Conservation (phyloP, 2,113 vertebrate genomes). For the Gobiocypris rarus region DNA sequence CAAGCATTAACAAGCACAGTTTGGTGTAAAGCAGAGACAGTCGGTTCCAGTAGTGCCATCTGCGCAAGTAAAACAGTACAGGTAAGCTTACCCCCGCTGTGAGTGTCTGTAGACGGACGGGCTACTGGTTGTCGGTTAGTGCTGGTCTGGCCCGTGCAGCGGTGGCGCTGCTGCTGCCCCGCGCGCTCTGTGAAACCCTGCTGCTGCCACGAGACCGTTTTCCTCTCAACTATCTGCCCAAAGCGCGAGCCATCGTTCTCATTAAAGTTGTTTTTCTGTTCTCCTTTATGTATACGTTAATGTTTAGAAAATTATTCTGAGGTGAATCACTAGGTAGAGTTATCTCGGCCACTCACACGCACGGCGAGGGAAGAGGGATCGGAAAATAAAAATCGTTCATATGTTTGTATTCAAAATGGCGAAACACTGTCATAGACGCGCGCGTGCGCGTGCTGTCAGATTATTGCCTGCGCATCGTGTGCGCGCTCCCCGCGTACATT, state of each 20-base stretch:
- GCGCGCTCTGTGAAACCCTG: slow-evolving; percentile 31
- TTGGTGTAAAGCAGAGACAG: background rate
- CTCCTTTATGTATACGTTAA: background rate
- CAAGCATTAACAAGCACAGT: background rate
- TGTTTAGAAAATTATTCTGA: background rate
- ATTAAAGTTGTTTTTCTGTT: background rate
- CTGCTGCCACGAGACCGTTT: slow-evolving; percentile 47
- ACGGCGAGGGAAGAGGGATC: slow-evolving; percentile 60
- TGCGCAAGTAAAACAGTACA: background rate
- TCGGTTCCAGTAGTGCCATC: background rate
- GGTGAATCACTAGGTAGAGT: slow-evolving; percentile 33
- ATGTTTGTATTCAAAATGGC: slow-evolving; percentile 82
- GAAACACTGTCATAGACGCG: slow-evolving; percentile 59
- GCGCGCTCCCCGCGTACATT: background rate
- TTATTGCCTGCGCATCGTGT: slow-evolving; percentile 1
- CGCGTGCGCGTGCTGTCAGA: slow-evolving; percentile 37
- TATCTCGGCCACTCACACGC: slow-evolving; percentile 68
- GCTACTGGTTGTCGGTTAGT: slow-evolving; percentile 11
- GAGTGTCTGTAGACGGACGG: slow-evolving; percentile 18
- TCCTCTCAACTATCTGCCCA: slow-evolving; percentile 41
- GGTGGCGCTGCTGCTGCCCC: slow-evolving; percentile 39
- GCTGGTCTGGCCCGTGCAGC: slow-evolving; percentile 30
- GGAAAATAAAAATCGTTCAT: slow-evolving; percentile 72
- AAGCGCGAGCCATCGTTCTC: slow-evolving; percentile 9
- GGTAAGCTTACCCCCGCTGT: slow-evolving; percentile 26